Evolutionary conservation across 2,797 vertebrate species (phyloP), one percentile per base, ranked within the genome.

Genomic region (Pseudochaenichthys georgianus): DNA sequence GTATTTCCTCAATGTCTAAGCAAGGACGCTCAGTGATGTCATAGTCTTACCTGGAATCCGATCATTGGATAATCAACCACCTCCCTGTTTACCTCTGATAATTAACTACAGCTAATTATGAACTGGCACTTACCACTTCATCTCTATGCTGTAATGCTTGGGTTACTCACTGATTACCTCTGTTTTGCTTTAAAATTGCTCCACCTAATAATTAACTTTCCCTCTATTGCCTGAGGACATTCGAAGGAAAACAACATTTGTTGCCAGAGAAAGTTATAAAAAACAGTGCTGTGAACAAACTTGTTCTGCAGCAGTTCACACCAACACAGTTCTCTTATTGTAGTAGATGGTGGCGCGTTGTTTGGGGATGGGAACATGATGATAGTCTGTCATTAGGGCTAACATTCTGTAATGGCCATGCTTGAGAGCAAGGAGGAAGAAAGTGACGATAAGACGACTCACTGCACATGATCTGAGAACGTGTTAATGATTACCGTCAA

Each of bases 81-180:
- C 69, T 69, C 82, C 80, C 73, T 87, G 78, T 88, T 84, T 87
- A 78, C 74, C 57, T 61, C 63, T 43, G 73, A 81, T 87, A 82
- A 90, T 89, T 80, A 87, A 75, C 45, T 54, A 48, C 64, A 61
- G 75, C 57, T 88, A 87, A 90, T 91, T 88, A 89, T 70, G 76
- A 79, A 9, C 66, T 28, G 72, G 67, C 78, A 79, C 79, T 73
- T 73, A 73, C 34, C 75, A 55, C 84, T 78, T 77, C 76, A 75
- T 79, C 70, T 70, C 46, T 28, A 47, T 43, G 38, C 66, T 64
- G 63, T 57, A 63, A 66, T 42, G 28, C 72, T 50, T 21, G 16
- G 43, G 53, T 81, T 66, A 55, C 78, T 59, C 73, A 15, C 79
- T 85, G 84, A 89, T 88, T 82, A 71, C 68, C 67, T 77, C 79